Evolutionary conservation across 2,888 invertebrate genomes (phyloP), one percentile per base, ranked within the genome.

Genomic region (Morpho achilles): DNA sequence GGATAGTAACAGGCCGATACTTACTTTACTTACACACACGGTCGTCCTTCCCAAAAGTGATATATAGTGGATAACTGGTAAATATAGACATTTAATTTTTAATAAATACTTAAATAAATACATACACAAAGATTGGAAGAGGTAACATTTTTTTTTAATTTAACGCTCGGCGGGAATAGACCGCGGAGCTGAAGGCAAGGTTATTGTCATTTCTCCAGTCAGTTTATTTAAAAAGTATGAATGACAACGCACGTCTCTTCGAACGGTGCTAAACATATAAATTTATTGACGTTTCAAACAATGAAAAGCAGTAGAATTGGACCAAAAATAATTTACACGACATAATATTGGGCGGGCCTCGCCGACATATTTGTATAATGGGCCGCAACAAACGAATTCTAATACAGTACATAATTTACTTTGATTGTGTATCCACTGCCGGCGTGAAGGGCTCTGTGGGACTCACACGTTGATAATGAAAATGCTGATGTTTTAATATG

Each of bases 401-500:
- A 78, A 77, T 79, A 77, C 77, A 76, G 75, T 78, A 76, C 65
- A 65, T 82, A 77, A 81, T 80, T 81, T 77, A 78, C 72, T 76
- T 77, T 77, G 77, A 81, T 77, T 79, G 75, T 79, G 72, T 76
- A 79, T 82, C 79, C 79, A 76, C 70, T 70, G 69, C 61, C 75
- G 73, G 66, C 74, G 75, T 78, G 78, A 78, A 77, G 71, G 32
- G 70, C 69, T 63, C 67, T 65, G 68, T 64, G 66, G 84, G 75
- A 85, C 86, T 73, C 85, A 85, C 87, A 86, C 85, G 86, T 76
- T 71, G 87, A 79, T 83, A 85, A 84, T 84, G 74, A 79, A 79
- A 71, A 72, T 67, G 70, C 69, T 70, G 72, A 82, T 79, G 81
- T 81, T 82, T 82, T 64, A 69, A 68, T 69, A 68, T 68, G 82